Conservation (phyloP, 2,797 vertebrate genomes). For the Dipus sagitta region DNA sequence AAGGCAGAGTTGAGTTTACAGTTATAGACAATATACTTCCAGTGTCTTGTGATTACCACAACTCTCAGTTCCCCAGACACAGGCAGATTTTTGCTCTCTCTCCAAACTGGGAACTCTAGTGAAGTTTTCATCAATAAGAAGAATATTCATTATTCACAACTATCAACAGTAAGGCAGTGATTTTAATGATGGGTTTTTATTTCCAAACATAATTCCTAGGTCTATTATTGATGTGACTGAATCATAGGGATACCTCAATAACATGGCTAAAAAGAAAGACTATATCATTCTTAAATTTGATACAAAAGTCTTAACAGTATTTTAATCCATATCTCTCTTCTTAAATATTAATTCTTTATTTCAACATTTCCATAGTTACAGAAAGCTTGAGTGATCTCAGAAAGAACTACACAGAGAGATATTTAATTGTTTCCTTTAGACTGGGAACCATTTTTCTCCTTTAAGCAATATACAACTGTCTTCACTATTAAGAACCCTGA, state of each 20-base stretch:
- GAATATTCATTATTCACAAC: constrained; percentile 21
- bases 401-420: constrained; percentile 50
- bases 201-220: constrained; percentile 43
- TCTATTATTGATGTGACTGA: constrained; percentile 11
- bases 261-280: not conserved
- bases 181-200: constrained; percentile 41
- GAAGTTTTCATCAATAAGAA: constrained; percentile 14
- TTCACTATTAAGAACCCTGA: constrained; percentile 72
- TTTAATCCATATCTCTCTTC: constrained; percentile 19
- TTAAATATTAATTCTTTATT: constrained; percentile 57
- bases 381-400: constrained; percentile 39
- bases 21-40: not conserved
- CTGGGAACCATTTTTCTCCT: constrained; percentile 60
- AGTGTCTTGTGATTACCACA: not conserved
- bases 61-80: not conserved
- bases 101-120: not conserved
- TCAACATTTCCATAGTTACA: constrained; percentile 57
- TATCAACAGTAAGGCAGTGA: not conserved
- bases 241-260: constrained; percentile 3
- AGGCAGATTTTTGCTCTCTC: not conserved
- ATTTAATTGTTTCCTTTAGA: constrained; percentile 71
- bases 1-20: not conserved
- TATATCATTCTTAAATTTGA: constrained; percentile 11
- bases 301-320: constrained; percentile 36
- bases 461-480: constrained; percentile 16